Conservation (phyloP, 1,140 invertebrate species). For the Nephila pilipes region DNA sequence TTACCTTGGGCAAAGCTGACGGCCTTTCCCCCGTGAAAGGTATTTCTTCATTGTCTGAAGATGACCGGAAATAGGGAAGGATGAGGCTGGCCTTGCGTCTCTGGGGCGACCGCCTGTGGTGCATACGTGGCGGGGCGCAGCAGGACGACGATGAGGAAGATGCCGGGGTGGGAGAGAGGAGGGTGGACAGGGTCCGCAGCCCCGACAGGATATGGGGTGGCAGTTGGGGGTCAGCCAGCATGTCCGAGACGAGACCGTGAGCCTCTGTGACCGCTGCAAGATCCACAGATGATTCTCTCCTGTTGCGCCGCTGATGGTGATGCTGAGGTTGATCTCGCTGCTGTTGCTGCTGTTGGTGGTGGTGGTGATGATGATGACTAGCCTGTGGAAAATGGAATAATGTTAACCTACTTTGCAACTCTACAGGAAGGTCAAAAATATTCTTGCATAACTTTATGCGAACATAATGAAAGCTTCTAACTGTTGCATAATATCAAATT, state of each 20-base stretch:
- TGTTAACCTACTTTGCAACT: too few species aligned
- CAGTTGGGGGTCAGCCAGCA: constrained; percentile 82
- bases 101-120: constrained; percentile 57
- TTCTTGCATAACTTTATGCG: too few species aligned
- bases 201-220: constrained; percentile 81
- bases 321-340: constrained; percentile 49
- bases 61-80: constrained; percentile 82
- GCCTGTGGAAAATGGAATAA: background rate
- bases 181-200: constrained; percentile 80
- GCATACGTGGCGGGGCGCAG: constrained; percentile 79
- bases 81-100: constrained; percentile 69
- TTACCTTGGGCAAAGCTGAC: constrained; percentile 79
- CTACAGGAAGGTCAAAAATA: too few species aligned
- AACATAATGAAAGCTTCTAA: too few species aligned
- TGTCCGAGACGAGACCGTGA: constrained; percentile 84
- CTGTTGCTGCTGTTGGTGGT: constrained; percentile 67
- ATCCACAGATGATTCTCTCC: constrained; percentile 80
- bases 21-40: constrained; percentile 84
- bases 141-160: constrained; percentile 33
- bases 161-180: constrained; percentile 80
- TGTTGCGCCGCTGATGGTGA: constrained; percentile 10
- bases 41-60: constrained; percentile 83
- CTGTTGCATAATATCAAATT: too few species aligned
- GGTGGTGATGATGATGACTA: constrained; percentile 68
- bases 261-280: constrained; percentile 83